A percentile compares a stretch with the other conserved stretches of the same genome.
phyloP scores from a whole-genome alignment of 92 coral and sea anemone species.

The Actinernus sp. region DNA sequence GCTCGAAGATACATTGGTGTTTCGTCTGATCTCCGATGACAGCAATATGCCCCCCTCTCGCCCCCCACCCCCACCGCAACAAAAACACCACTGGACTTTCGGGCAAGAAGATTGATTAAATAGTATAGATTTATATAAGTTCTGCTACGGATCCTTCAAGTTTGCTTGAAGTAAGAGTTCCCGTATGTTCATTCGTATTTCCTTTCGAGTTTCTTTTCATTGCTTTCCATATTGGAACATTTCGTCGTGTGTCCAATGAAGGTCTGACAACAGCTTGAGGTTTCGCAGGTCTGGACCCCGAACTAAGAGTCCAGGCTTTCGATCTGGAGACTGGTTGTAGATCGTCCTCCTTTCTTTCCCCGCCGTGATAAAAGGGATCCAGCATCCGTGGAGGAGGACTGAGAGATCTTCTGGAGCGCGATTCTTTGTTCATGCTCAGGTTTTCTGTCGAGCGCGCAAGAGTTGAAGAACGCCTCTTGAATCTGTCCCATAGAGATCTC shows the following conservation, averaged over 20 bases:
- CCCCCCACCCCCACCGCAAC: too few relatives aligned
- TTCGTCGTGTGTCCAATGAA: background rate
- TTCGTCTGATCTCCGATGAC: too few relatives aligned
- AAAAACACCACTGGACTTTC: too few relatives aligned
- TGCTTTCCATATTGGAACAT: slow-evolving; percentile 1
- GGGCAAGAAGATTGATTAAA: too few relatives aligned
- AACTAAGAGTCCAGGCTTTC: background rate
- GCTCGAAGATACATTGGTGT: too few relatives aligned
- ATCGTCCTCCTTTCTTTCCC: background rate
- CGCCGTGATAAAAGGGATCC: slow-evolving; percentile 1
- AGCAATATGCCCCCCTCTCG: too few relatives aligned
- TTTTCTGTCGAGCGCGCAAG: slow-evolving; percentile 1
- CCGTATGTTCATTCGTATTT: too few relatives aligned
- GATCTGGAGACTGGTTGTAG: background rate
- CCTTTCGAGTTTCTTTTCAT: too few relatives aligned
- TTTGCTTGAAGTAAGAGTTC: too few relatives aligned
- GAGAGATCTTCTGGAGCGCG: background rate
- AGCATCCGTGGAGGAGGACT: background rate
- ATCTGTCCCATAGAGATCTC: slow-evolving; percentile 21
- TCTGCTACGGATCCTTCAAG: too few relatives aligned
- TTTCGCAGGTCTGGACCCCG: background rate
- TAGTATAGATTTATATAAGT: too few relatives aligned
- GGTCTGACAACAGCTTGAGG: background rate
- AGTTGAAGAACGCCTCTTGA: background rate
- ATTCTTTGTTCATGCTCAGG: background rate